phyloP scores from a whole-genome alignment of 2,888 invertebrate species.

The Uloborus plumipes region DNA sequence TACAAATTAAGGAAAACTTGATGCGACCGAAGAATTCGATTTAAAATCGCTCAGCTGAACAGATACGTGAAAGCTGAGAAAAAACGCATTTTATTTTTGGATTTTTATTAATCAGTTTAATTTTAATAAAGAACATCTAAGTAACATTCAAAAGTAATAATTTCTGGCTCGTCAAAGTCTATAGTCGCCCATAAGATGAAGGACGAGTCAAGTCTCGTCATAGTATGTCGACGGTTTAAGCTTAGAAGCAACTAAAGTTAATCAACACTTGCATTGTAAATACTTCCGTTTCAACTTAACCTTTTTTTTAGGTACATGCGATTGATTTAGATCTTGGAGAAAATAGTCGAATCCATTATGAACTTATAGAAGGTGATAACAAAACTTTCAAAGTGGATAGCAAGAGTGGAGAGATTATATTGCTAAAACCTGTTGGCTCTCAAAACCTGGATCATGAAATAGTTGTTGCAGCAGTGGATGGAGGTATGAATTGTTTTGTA shows the following conservation, averaged over 20 bases:
- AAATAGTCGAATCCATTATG: slow-evolving; percentile 92
- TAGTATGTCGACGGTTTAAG: too few relatives aligned
- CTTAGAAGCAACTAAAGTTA: neutral
- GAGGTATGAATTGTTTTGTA: slow-evolving; percentile 75
- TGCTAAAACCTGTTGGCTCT: slow-evolving; percentile 78
- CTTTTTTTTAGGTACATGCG: slow-evolving; percentile 79
- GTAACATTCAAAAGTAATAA: too few relatives aligned
- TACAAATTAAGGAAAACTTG: too few relatives aligned
- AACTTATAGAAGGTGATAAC: slow-evolving; percentile 82
- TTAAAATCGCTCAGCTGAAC: too few relatives aligned
- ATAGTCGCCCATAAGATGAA: too few relatives aligned
- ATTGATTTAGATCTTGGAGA: slow-evolving; percentile 90
- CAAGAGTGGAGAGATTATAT: slow-evolving; percentile 85
- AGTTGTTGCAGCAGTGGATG: slow-evolving; percentile 88
- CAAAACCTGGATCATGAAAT: slow-evolving; percentile 73
- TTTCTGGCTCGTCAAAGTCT: too few relatives aligned
- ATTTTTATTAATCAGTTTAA: too few relatives aligned
- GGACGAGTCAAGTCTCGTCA: too few relatives aligned
- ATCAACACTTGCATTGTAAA: neutral
- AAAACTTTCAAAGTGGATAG: slow-evolving; percentile 91
- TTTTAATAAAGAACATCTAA: too few relatives aligned
- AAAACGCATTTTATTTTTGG: too few relatives aligned
- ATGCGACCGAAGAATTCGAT: too few relatives aligned
- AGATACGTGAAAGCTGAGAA: too few relatives aligned
- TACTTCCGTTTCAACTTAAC: neutral